Evolutionary conservation across 2,113 vertebrate genomes (phyloP).

Genomic region (Dicerorhinus sumatrensis): DNA sequence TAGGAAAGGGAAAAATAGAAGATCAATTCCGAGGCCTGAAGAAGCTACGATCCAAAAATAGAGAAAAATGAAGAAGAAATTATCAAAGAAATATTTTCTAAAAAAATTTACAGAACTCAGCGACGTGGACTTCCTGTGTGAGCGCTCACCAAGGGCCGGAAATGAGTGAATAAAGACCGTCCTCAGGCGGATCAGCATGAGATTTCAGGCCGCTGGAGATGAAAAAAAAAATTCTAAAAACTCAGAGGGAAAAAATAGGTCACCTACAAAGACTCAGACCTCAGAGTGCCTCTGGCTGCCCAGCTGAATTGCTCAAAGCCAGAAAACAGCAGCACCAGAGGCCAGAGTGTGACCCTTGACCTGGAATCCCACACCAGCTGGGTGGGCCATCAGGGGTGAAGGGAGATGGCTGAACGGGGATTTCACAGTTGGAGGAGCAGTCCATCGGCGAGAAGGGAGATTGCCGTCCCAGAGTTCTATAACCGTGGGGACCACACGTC

Average conservation of each 20-base stretch:
- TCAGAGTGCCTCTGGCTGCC: fast-evolving
- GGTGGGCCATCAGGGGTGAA: too few relatives aligned
- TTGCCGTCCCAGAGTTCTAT: too few relatives aligned
- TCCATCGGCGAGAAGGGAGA: too few relatives aligned
- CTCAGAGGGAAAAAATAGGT: background rate
- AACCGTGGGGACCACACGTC: too few relatives aligned
- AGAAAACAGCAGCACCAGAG: fast-evolving
- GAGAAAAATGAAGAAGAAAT: background rate
- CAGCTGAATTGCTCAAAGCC: fast-evolving
- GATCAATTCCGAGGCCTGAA: background rate
- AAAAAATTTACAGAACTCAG: background rate
- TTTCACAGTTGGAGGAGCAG: too few relatives aligned
- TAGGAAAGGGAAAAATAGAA: background rate
- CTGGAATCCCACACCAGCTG: too few relatives aligned
- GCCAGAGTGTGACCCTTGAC: too few relatives aligned
- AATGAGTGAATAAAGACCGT: fast-evolving
- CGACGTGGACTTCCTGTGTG: fast-evolving
- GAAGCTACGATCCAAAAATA: background rate
- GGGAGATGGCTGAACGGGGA: too few relatives aligned
- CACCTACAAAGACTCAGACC: background rate
- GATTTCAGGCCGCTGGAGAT: background rate
- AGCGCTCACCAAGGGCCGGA: fast-evolving
- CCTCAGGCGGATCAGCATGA: fast-evolving
- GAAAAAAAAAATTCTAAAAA: background rate
- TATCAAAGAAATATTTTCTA: background rate